phyloP scores from a whole-genome alignment of 2,888 invertebrate species.

The Brachynemurus nebulosus region DNA sequence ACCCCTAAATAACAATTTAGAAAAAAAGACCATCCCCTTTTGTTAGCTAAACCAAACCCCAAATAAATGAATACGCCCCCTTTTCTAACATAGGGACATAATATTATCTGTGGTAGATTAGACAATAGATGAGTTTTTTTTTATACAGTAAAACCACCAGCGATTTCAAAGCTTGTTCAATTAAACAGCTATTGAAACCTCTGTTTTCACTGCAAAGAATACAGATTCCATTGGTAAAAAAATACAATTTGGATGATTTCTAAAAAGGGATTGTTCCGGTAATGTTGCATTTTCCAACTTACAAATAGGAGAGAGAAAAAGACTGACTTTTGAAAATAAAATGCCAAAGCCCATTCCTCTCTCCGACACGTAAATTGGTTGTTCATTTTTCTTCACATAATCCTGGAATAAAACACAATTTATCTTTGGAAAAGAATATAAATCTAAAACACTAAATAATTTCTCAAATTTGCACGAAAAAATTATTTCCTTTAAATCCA shows the following conservation, averaged over 20 bases:
- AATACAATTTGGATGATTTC: background rate
- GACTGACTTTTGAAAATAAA: constrained; percentile 49
- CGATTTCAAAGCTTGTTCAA: constrained; percentile 7
- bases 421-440: background rate
- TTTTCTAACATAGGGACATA: background rate
- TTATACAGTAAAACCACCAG: constrained; percentile 8
- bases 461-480: too few relatives aligned
- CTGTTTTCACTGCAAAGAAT: constrained; percentile 8
- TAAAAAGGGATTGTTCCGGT: background rate
- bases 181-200: constrained; percentile 8
- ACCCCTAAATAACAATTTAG: background rate
- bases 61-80: background rate
- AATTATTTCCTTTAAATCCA: too few relatives aligned
- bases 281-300: constrained; percentile 21
- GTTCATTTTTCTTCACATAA: background rate
- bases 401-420: background rate
- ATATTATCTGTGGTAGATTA: background rate
- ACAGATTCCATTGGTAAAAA: too few relatives aligned
- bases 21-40: constrained; percentile 1
- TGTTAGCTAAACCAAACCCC: background rate
- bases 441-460: background rate
- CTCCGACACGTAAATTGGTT: constrained; percentile 34
- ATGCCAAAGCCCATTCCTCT: constrained; percentile 49
- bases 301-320: constrained; percentile 64
- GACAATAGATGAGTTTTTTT: background rate